These are phyloP conservation scores for Phallusia fumigata DNA, from an alignment of 23 tunicate species.

Conservation along the genomic window DNA sequence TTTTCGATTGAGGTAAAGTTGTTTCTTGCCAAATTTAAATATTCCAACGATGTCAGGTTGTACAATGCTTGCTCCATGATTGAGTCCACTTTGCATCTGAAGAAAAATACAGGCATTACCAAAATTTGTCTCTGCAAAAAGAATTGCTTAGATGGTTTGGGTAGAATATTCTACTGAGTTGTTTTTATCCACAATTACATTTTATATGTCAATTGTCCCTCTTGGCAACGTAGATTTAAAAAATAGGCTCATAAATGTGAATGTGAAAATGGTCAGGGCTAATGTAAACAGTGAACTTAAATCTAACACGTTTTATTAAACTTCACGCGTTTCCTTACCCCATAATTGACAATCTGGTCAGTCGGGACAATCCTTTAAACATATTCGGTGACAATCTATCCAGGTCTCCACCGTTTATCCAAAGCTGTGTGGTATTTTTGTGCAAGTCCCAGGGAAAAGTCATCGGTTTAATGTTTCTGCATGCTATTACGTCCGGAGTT, in stretches of 20 bases:
- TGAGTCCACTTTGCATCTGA: background rate
- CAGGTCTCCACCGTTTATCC: background rate
- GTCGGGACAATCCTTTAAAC: background rate
- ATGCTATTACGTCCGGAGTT: background rate
- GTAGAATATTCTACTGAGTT: too few species aligned
- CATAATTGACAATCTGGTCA: background rate
- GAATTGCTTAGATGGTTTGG: too few species aligned
- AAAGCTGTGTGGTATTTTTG: background rate
- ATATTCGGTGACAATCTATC: background rate
- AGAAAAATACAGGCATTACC: too few species aligned
- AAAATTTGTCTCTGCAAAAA: too few species aligned
- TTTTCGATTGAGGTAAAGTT: background rate
- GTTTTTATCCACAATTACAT: too few species aligned
- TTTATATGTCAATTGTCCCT: background rate
- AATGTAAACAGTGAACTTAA: too few species aligned
- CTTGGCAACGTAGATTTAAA: background rate
- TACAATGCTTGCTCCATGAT: background rate
- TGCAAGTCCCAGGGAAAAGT: background rate
- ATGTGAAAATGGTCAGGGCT: too few species aligned
- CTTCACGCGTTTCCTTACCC: too few species aligned
- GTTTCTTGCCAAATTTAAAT: background rate
- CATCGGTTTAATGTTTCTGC: background rate
- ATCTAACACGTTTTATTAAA: too few species aligned
- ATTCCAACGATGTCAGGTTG: constrained; percentile 4
- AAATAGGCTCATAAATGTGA: background rate